phyloP scores from a whole-genome alignment of 2,888 invertebrate species.

The Dioctria linearis region DNA sequence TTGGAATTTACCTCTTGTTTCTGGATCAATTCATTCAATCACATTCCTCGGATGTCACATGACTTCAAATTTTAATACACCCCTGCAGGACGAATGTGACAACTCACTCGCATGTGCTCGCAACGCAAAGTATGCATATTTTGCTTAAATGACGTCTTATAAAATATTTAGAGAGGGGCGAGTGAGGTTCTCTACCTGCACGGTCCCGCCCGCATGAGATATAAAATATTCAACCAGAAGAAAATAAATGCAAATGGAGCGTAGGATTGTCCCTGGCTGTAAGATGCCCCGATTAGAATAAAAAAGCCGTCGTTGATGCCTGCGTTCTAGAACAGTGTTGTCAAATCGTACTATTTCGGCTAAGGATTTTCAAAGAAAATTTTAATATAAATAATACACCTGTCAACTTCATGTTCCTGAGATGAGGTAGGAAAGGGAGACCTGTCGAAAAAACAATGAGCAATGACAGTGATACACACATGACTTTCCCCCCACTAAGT shows the following conservation, averaged over 20 bases:
- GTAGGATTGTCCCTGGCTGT: neutral
- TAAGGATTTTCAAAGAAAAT: slow-evolving; percentile 45
- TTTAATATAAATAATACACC: slow-evolving; percentile 59
- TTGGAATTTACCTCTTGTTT: neutral
- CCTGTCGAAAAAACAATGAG: slow-evolving; percentile 54
- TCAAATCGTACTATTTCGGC: slow-evolving; percentile 40
- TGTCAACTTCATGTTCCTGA: slow-evolving; percentile 57
- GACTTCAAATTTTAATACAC: slow-evolving; percentile 46
- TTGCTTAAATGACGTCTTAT: slow-evolving; percentile 27
- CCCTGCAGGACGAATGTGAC: slow-evolving; percentile 28
- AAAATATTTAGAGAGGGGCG: neutral
- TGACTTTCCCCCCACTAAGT: neutral
- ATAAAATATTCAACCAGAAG: neutral
- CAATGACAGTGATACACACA: slow-evolving; percentile 17
- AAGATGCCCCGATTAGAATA: neutral
- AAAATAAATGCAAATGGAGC: slow-evolving; percentile 26
- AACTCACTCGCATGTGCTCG: slow-evolving; percentile 51
- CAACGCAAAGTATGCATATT: neutral
- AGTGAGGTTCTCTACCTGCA: neutral
- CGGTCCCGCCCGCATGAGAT: neutral
- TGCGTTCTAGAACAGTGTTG: neutral
- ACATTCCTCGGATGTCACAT: slow-evolving; percentile 34
- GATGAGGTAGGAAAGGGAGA: slow-evolving; percentile 7
- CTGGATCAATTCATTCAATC: slow-evolving; percentile 42
- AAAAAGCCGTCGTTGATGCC: slow-evolving; percentile 5